phyloP scores from a whole-genome alignment of 2,113 vertebrate genomes.

The Craseonycteris thonglongyai region DNA sequence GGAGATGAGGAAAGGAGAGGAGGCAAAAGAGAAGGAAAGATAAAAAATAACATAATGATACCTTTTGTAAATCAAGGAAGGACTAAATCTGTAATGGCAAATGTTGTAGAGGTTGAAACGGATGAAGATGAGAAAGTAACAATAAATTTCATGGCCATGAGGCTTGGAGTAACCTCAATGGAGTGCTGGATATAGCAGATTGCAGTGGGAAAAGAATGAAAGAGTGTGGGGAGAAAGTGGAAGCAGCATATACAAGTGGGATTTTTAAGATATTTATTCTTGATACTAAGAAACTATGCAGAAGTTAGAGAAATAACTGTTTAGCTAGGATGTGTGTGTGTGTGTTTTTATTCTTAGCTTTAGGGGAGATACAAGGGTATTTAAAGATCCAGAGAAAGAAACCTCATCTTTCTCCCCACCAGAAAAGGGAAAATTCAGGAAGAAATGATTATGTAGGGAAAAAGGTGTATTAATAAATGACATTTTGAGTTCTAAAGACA shows the following conservation, averaged over 20 bases:
- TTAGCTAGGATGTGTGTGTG: not conserved
- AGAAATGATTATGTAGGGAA: not conserved
- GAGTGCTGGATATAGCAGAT: not conserved
- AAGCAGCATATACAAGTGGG: not conserved
- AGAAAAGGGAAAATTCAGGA: not conserved
- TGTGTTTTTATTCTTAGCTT: not conserved
- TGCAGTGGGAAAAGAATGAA: not conserved
- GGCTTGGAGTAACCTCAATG: not conserved
- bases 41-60: not conserved
- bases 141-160: not conserved
- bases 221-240: not conserved
- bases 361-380: not conserved
- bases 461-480: not conserved
- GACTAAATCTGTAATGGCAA: not conserved
- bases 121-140: not conserved
- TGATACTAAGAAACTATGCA: not conserved
- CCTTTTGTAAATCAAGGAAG: not conserved
- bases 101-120: not conserved
- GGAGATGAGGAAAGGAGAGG: not conserved
- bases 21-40: not conserved
- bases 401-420: rapidly evolving
- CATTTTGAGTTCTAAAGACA: not conserved
- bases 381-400: not conserved
- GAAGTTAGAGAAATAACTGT: not conserved
- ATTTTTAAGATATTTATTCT: not conserved